Conservation (phyloP, 2,113 vertebrate species). For the Myrmophylax atrothorax region DNA sequence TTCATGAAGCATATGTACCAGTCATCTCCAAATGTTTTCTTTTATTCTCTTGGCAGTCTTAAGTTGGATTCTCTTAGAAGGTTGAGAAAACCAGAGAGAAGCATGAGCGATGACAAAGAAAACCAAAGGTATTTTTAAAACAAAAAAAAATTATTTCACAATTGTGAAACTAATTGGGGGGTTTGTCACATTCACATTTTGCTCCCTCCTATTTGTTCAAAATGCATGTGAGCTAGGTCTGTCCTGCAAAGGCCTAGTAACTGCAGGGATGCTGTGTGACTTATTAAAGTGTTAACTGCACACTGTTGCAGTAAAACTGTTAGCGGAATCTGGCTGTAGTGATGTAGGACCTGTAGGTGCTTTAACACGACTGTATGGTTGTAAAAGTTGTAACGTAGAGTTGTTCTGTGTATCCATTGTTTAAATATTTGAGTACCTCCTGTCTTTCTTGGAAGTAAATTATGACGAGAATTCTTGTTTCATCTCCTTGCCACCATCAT, state of each 20-base stretch:
- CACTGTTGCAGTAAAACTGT: not conserved
- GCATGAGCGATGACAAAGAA: constrained; percentile 73
- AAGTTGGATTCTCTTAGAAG: constrained; percentile 65
- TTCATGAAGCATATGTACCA: not conserved
- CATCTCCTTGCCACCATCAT: not conserved
- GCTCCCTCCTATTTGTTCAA: not conserved
- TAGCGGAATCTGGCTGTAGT: not conserved
- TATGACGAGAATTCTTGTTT: not conserved
- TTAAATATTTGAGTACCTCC: not conserved
- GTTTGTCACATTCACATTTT: not conserved
- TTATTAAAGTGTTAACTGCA: not conserved
- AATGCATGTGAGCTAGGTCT: not conserved
- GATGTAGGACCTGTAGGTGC: not conserved
- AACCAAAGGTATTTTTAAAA: constrained; percentile 69
- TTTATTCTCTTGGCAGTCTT: constrained; percentile 61
- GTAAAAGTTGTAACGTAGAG: not conserved
- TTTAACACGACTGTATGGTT: not conserved
- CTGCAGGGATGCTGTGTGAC: not conserved
- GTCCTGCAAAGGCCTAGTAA: not conserved
- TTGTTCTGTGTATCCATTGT: not conserved
- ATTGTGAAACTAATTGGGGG: not conserved
- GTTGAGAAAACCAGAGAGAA: constrained; percentile 69
- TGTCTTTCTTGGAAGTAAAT: not conserved
- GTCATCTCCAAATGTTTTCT: not conserved
- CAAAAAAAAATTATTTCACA: not conserved